phyloP scores from a whole-genome alignment of 2,888 invertebrate species.

The Rapana venosa region DNA sequence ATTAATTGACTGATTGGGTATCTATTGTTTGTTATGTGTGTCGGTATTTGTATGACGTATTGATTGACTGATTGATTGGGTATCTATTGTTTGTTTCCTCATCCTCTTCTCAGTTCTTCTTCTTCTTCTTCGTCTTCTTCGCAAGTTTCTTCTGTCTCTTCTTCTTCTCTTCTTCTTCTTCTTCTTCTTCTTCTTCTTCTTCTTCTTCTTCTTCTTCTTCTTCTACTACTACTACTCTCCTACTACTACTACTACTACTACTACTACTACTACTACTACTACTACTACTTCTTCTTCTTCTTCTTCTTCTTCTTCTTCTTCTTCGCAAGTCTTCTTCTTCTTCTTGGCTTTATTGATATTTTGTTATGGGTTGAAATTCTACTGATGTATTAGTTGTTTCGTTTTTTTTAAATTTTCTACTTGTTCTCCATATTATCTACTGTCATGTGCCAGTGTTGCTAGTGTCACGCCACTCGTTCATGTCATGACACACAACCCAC shows the following conservation, averaged over 20 bases:
- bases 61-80: too few relatives aligned
- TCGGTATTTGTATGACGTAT: too few relatives aligned
- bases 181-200: neutral
- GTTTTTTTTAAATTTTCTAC: neutral
- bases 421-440: neutral
- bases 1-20: too few relatives aligned
- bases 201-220: neutral
- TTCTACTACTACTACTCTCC: neutral
- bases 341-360: neutral
- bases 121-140: neutral
- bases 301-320: neutral
- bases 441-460: too few relatives aligned
- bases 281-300: neutral
- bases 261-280: too few relatives aligned
- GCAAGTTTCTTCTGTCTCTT: neutral
- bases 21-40: too few relatives aligned
- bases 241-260: too few relatives aligned
- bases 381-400: neutral
- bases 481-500: too few relatives aligned
- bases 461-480: too few relatives aligned
- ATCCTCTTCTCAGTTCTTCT: neutral
- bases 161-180: neutral
- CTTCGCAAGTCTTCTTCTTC: neutral
- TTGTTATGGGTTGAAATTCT: neutral
- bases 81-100: neutral